Conservation (phyloP, 2,113 vertebrate genomes). For the Corythoichthys haematopterus region DNA sequence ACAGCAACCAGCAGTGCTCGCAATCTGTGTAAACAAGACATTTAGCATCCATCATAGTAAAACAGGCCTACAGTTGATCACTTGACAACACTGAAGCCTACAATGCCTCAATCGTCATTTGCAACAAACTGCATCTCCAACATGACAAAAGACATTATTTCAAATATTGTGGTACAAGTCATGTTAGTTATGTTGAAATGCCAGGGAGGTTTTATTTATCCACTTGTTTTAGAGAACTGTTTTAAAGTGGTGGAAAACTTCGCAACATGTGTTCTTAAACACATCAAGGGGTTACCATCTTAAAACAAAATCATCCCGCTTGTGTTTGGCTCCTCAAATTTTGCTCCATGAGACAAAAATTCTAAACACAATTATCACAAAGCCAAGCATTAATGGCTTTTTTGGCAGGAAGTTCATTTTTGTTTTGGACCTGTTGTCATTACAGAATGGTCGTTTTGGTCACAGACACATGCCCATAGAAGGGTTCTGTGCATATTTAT, state of each 20-base stretch:
- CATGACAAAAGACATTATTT: not conserved
- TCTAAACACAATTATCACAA: conserved; percentile 2
- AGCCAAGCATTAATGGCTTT: conserved; percentile 1
- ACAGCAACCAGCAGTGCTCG: not conserved
- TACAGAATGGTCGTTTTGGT: conserved; percentile 15
- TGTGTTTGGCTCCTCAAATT: not conserved
- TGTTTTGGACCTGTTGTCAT: conserved; percentile 23
- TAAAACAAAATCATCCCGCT: not conserved
- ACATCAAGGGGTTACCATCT: not conserved
- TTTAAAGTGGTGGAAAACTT: not conserved
- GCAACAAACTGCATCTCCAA: not conserved
- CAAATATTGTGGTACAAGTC: not conserved
- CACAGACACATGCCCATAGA: conserved; percentile 17
- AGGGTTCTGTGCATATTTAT: conserved; percentile 24
- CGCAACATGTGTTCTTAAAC: not conserved
- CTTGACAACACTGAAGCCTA: not conserved
- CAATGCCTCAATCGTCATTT: not conserved
- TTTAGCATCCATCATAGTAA: not conserved
- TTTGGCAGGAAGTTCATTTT: conserved; percentile 5
- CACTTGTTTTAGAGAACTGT: not conserved
- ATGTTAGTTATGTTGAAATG: not conserved
- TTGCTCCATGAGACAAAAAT: not conserved
- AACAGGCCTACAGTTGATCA: not conserved
- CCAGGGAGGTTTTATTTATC: not conserved
- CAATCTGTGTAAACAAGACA: not conserved